phyloP scores from a whole-genome alignment of 2,113 vertebrate genomes.

The Onychostoma macrolepis region DNA sequence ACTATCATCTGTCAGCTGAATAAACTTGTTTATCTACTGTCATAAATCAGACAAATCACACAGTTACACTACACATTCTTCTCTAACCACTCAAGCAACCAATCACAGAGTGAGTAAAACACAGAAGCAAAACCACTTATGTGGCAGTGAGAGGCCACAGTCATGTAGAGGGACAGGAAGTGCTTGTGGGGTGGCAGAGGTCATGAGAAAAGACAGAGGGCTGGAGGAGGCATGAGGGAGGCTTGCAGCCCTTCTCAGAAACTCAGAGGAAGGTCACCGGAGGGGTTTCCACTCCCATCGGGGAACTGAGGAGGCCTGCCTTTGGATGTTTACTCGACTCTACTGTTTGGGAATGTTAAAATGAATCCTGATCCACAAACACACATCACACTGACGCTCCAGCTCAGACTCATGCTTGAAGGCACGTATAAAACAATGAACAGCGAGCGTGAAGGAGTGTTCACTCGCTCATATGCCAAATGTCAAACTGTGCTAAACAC shows the following conservation, averaged over 20 bases:
- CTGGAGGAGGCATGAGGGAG: constrained; percentile 57
- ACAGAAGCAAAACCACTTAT: constrained; percentile 56
- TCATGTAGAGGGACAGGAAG: constrained; percentile 70
- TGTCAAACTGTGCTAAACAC: not conserved
- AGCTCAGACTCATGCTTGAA: not conserved
- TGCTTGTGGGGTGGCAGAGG: constrained; percentile 61
- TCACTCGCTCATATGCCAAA: not conserved
- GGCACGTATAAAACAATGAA: not conserved
- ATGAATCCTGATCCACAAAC: not conserved
- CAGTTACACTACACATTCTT: constrained; percentile 21
- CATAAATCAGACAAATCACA: constrained; percentile 28
- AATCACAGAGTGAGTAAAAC: constrained; percentile 57
- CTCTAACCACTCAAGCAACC: not conserved
- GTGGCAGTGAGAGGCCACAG: constrained; percentile 39
- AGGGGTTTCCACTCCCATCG: constrained; percentile 62
- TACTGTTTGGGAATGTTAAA: not conserved
- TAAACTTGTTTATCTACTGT: not conserved
- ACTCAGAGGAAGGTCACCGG: constrained; percentile 34
- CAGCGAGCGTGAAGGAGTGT: not conserved
- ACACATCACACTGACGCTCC: not conserved
- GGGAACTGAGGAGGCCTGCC: constrained; percentile 65
- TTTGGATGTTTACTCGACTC: constrained; percentile 41
- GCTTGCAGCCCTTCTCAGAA: constrained; percentile 44
- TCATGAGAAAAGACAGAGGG: constrained; percentile 55
- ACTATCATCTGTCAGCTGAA: not conserved